Base-by-base conservation (phyloP, 2,113 vertebrate species). In the Loxodonta africana region DNA sequence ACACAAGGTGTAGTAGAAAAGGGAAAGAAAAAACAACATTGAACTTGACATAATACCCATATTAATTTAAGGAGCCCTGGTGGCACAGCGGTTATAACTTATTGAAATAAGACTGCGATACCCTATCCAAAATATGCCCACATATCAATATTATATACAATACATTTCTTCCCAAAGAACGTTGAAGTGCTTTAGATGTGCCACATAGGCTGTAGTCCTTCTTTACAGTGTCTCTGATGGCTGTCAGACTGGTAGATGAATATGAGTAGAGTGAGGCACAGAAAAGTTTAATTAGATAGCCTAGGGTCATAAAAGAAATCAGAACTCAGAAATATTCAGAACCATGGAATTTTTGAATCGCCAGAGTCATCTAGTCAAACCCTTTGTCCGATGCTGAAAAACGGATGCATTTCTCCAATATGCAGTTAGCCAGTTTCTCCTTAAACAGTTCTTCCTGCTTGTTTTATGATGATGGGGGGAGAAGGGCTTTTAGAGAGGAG, bases 261-360 rank as follows among this genome's bases (percentile, higher is more conserved):
- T 18, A n/a, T 51, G 53, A 88, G 51, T 10, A 37, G 87, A 93
- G 33, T 17, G 11, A 94, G 78, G 48, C 84, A 90, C 4, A 83
- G 94, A 91, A 90, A 97, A 67, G 25, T 95, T 97, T 93, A 96
- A 96, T 96, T 95, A 78, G 77, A 78, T 46, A 85, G 80, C n/a
- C 83, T 85, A 15, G 33, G 48, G 87, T 69, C 86, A 82, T 33
- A 28, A 96, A 89, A 95, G 80, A 71, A 91, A 91, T 21, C 67
- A 80, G 91, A 88, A 73, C 11, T 17, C 83, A 65, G 74, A 93
- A 87, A 88, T 44, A 48, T 9, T 87, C 69, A 77, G 41, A 96
- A 95, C 87, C 74, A 80, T 33, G 62, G 63, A 83, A 76, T 71
- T 71, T 92, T 91, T 88, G 67, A 92, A 71, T 76, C 74, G 51